Evolutionary conservation across 2,797 vertebrate species (phyloP).

Genomic region (Rhinatrema bivittatum): DNA sequence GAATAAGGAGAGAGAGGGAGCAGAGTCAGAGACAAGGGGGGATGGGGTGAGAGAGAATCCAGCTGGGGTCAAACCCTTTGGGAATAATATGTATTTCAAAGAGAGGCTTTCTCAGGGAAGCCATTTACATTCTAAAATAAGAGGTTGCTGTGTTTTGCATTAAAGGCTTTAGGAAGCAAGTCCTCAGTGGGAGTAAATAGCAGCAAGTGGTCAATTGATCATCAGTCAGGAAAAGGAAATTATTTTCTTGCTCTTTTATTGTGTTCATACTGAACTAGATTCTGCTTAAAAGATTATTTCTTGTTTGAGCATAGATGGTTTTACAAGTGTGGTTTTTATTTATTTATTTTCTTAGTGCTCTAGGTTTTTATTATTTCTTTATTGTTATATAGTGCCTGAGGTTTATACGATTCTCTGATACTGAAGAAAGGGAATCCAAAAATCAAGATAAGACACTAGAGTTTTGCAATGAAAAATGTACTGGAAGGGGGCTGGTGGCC

Average conservation of each 20-base stretch:
- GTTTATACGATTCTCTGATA: no score
- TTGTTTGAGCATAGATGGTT: no score
- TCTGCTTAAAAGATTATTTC: not conserved
- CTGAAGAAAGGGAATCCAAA: no score
- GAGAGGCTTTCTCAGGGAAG: constrained; percentile 23
- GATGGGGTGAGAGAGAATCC: constrained; percentile 25
- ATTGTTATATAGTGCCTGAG: no score
- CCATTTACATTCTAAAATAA: constrained; percentile 33
- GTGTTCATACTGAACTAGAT: fast-evolving
- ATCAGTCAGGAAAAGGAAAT: constrained; percentile 8
- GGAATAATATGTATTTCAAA: constrained; percentile 37
- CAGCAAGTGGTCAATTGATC: constrained; percentile 29
- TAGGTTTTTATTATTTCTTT: no score
- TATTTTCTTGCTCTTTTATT: not conserved
- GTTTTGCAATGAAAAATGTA: no score
- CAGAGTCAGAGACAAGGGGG: constrained; percentile 18
- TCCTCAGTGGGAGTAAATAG: not conserved
- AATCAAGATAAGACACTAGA: no score
- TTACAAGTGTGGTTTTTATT: no score
- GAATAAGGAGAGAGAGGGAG: constrained; percentile 27
- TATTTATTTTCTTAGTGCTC: no score
- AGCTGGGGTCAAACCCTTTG: constrained; percentile 31
- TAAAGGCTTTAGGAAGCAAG: constrained; percentile 5
- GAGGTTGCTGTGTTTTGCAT: constrained; percentile 17
- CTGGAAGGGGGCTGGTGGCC: no score